Base-by-base conservation (phyloP, 2,888 invertebrate genomes). In the Hypomecis atomaria region DNA sequence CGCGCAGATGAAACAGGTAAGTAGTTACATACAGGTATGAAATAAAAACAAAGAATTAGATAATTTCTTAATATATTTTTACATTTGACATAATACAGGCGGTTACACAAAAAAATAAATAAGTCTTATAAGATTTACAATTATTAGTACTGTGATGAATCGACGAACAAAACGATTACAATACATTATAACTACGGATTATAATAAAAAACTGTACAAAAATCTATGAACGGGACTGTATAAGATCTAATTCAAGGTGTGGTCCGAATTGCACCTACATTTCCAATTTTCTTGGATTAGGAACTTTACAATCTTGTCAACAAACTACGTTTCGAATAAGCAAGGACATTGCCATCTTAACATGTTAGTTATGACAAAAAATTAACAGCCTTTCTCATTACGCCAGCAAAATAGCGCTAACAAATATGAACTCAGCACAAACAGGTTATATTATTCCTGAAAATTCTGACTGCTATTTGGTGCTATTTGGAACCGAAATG, bases 91-190 rank as follows among this genome's bases (percentile, higher is more conserved):
- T 91, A 87, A 89, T 89, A 90, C 89, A 92, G 91, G 91, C 90
- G 92, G 91, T 92, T 92, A 92, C 88, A 92, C 88, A 88, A 88
- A 86, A n/a, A 85, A 92, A 90, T 90, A 92, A 92, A 90, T 90
- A 89, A 87, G 85, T 82, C 78, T 79, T 75, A 71, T 77, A 76
- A 71, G 72, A 79, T 79, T 80, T 81, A 82, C 78, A 82, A 74
- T 77, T 69, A 76, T 65, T 83, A 74, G 76, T 69, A 76, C 65
- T 84, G 87, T 88, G 88, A 85, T 85, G 84, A 77, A 53, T 52
- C 59, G 56, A 52, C 49, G 59, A 70, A 67, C 55, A 67, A 69
- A 70, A 64, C 38, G 45, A 59, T 52, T 62, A 72, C 62, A 59
- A 61, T 65, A 66, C 55, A 59, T 59, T 44, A 58, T 55, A 64